Evolutionary conservation across 2,888 invertebrate species (phyloP).

Genomic region (Agrilus biguttatus): DNA sequence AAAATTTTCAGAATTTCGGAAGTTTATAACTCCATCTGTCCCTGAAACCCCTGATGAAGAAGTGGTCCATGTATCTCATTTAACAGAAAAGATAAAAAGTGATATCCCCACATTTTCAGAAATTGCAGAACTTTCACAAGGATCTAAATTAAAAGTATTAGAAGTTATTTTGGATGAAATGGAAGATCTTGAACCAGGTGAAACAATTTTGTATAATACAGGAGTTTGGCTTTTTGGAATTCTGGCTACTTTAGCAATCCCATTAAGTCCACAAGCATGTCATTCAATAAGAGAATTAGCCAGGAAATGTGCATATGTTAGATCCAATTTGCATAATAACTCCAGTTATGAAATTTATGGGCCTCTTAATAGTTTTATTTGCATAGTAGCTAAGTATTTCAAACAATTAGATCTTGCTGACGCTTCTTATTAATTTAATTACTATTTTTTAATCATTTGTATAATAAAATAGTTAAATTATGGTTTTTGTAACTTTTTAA

Average conservation of each 20-base stretch:
- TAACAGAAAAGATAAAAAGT: conserved; percentile 10
- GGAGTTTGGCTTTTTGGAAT: conserved; percentile 50
- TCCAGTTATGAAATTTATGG: conserved; percentile 26
- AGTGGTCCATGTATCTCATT: conserved; percentile 10
- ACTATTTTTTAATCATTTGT: too few relatives aligned
- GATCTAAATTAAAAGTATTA: conserved; percentile 18
- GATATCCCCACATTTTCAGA: conserved; percentile 17
- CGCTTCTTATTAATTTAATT: too few relatives aligned
- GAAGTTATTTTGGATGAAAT: conserved; percentile 17
- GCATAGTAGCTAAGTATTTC: conserved; percentile 59
- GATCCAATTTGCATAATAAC: conserved; percentile 22
- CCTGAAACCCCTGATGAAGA: conserved; percentile 9
- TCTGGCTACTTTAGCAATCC: conserved; percentile 42
- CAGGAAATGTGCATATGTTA: conserved; percentile 33
- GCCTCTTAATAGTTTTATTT: conserved; percentile 58
- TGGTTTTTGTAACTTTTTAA: too few relatives aligned
- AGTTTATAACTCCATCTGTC: conserved; percentile 14
- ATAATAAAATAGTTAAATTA: too few relatives aligned
- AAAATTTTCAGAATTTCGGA: conserved; percentile 48
- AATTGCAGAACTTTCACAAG: conserved; percentile 15
- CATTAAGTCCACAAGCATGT: conserved; percentile 45
- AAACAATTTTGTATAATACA: conserved; percentile 31
- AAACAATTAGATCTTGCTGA: conserved; percentile 53
- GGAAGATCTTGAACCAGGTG: conserved; percentile 12
- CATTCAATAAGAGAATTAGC: conserved; percentile 42